These are phyloP conservation scores for Phalacrocorax carbo DNA, from an alignment of 2,113 vertebrate species.

Conservation along the genomic window DNA sequence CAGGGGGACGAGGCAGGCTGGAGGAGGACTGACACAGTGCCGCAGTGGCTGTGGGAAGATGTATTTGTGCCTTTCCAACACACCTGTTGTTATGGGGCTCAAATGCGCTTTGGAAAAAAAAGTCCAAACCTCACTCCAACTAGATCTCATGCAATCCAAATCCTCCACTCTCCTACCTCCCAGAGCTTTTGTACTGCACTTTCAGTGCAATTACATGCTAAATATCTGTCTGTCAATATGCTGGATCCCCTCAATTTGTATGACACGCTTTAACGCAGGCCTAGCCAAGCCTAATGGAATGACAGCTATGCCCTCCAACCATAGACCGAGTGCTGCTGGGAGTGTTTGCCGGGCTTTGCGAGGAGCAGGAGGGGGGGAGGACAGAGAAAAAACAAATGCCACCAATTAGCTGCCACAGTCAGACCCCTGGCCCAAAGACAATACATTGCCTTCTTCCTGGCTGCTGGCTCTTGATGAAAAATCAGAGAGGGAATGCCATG, in stretches of 20 bases:
- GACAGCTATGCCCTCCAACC: conserved; percentile 78
- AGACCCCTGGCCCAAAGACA: neutral
- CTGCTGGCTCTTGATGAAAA: neutral
- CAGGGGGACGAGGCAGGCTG: neutral
- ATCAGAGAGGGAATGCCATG: neutral
- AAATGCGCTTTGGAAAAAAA: neutral
- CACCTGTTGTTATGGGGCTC: conserved; percentile 68
- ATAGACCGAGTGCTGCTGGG: conserved; percentile 42
- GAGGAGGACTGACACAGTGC: neutral
- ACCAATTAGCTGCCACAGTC: neutral
- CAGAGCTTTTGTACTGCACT: conserved; percentile 62
- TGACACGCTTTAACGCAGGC: conserved; percentile 69
- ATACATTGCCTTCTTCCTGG: neutral
- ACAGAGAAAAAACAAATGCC: neutral
- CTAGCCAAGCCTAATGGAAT: conserved; percentile 72
- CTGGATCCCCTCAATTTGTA: conserved; percentile 80
- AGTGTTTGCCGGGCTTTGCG: neutral
- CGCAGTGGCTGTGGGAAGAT: neutral
- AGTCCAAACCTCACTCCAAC: conserved; percentile 10
- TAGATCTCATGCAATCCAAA: conserved; percentile 34
- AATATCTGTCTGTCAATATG: conserved; percentile 74
- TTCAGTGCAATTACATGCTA: conserved; percentile 68
- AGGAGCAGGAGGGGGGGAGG: neutral
- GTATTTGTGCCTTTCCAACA: conserved; percentile 35
- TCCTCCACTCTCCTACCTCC: conserved; percentile 45